Evolutionary conservation across 1,140 invertebrate species (phyloP), one percentile per base, ranked within the genome.

Genomic region (Lepidostoma basale): DNA sequence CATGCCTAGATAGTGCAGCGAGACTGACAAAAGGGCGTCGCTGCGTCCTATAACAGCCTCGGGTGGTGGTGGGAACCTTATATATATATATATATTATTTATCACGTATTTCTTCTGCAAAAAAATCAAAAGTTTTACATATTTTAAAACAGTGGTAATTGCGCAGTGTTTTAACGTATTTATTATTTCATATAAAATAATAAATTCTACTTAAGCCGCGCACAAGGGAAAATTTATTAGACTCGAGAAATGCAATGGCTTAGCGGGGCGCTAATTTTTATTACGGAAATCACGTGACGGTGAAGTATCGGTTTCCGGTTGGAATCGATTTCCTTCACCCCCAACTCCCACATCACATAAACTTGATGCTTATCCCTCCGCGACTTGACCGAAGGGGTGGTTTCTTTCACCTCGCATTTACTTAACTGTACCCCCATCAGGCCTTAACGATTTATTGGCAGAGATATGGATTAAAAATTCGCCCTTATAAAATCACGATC

Each of bases 281-380:
- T 56, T 36, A 28, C 28, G 28, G 52, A 56, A 56, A 56, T 30
- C 26, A 30, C 52, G 52, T 56, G 52, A 56, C 52, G 52, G 26
- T 56, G 28, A 56, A 56, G 52, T 56, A 56, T 56, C 52, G 52
- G 52, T 56, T 56, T 56, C 52, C 52, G 26, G 52, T 56, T 9
- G 4, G 22, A 22, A 56, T 56, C 52, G 52, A 56, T 56, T 56
- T 33, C 52, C 28, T 33, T 2, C 49, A 30, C n/a, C 49, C 47
- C 49, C 52, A n/a, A n/a, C n/a, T n/a, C n/a, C n/a, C n/a, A n/a
- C 30, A 10, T 18, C 52, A 18, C 52, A 56, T 56, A 56, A 56
- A 56, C 14, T 56, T 56, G 52, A 56, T 56, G n/a, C 28, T 56
- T 56, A 56, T 56, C 52, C 14, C 12, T 36, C 2, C 18, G 44